Evolutionary conservation across 1,140 invertebrate species (phyloP).

Genomic region (Leptopilina clavipes): DNA sequence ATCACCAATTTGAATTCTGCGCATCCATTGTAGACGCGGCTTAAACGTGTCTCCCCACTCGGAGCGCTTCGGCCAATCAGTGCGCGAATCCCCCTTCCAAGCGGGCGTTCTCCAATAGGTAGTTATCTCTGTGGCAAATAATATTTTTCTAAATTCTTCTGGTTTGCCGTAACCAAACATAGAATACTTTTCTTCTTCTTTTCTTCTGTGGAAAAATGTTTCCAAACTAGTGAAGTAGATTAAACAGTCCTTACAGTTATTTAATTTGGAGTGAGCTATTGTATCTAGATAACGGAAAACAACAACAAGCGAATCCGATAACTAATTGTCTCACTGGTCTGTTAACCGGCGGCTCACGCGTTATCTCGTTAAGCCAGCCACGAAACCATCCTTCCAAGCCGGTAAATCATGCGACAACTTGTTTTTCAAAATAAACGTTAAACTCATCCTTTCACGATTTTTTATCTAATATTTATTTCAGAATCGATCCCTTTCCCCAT

Average conservation of each 20-base stretch:
- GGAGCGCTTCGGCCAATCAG: too few relatives aligned
- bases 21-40: too few relatives aligned
- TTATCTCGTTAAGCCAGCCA: slow-evolving; percentile 34
- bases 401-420: slow-evolving; percentile 21
- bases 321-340: slow-evolving; percentile 32
- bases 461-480: too few relatives aligned
- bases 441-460: slow-evolving; percentile 24
- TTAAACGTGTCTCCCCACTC: too few relatives aligned
- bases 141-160: too few relatives aligned
- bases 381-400: slow-evolving; percentile 14
- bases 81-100: too few relatives aligned
- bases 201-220: not conserved
- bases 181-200: too few relatives aligned
- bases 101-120: too few relatives aligned
- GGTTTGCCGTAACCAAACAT: too few relatives aligned
- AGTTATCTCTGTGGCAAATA: too few relatives aligned
- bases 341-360: slow-evolving; percentile 26
- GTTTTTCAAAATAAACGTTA: slow-evolving; percentile 26
- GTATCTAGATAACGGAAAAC: not conserved
- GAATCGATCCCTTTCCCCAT: slow-evolving; percentile 19
- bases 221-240: too few relatives aligned
- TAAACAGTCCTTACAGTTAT: not conserved
- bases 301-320: slow-evolving; percentile 28
- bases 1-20: too few relatives aligned
- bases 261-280: not conserved